Evolutionary conservation across 2,797 vertebrate species (phyloP).

Genomic region (Spondyliosoma cantharus): DNA sequence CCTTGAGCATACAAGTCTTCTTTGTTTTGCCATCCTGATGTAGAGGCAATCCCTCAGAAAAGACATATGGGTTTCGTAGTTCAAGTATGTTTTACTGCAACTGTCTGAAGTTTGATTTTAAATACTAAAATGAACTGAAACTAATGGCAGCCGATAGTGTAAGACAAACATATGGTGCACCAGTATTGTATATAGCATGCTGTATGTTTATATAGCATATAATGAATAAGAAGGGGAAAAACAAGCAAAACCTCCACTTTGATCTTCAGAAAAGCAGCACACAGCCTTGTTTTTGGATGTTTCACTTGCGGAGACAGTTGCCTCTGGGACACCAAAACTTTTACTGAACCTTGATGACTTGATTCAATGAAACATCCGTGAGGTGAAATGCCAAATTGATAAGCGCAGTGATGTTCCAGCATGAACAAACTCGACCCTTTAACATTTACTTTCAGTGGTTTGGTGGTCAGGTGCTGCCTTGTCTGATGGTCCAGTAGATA

Average conservation of each 20-base stretch:
- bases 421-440: constrained; percentile 36
- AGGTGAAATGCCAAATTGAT: constrained; percentile 53
- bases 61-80: background rate
- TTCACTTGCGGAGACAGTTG: constrained; percentile 8
- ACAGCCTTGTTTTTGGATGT: background rate
- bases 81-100: background rate
- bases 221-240: background rate
- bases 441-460: constrained; percentile 50
- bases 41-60: background rate
- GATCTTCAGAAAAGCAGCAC: background rate
- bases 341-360: constrained; percentile 37
- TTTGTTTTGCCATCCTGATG: background rate
- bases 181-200: background rate
- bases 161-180: background rate
- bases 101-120: background rate
- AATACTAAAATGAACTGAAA: background rate
- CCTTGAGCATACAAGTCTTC: background rate
- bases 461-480: constrained; percentile 51
- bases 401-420: constrained; percentile 16
- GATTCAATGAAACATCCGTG: constrained; percentile 46
- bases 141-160: background rate
- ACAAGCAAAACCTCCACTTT: background rate
- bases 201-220: background rate
- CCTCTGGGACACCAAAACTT: constrained; percentile 18
- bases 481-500: constrained; percentile 27